Conservation (phyloP, 1,140 invertebrate species). For the Cheumatopsyche charites region DNA sequence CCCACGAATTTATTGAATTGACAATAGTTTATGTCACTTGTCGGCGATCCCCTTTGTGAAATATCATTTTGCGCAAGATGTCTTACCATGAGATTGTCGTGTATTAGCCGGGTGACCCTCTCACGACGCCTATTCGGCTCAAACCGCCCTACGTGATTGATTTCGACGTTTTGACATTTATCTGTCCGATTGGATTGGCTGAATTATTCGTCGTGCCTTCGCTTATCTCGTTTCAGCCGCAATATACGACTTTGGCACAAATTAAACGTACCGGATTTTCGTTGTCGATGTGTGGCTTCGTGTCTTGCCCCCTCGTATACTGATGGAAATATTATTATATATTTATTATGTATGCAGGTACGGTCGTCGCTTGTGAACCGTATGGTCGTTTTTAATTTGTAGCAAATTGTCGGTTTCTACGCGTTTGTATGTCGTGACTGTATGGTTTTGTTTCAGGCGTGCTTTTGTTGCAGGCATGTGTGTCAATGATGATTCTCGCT, state of each 20-base stretch:
- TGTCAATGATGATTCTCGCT: too few species aligned
- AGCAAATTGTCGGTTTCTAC: too few species aligned
- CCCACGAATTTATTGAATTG: slow-evolving; percentile 21
- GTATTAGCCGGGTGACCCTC: slow-evolving; percentile 27
- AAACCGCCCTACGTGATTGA: slow-evolving; percentile 23
- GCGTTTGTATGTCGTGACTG: too few species aligned
- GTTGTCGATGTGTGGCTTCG: background rate
- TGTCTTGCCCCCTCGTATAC: background rate
- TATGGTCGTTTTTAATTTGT: too few species aligned
- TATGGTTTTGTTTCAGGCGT: too few species aligned
- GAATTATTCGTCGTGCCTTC: slow-evolving; percentile 2
- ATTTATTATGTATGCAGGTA: background rate
- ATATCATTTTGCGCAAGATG: background rate
- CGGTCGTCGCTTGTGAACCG: too few species aligned
- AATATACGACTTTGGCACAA: background rate
- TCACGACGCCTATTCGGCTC: background rate
- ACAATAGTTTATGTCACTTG: slow-evolving; percentile 10
- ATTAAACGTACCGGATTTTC: slow-evolving; percentile 4
- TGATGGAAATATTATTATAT: background rate
- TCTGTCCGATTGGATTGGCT: slow-evolving; percentile 27
- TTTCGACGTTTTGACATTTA: slow-evolving; percentile 37
- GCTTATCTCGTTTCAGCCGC: background rate
- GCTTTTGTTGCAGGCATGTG: too few species aligned
- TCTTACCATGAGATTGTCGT: slow-evolving; percentile 16
- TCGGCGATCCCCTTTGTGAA: slow-evolving; percentile 16